Evolutionary conservation across 92 coral and sea anemone species (phyloP).

Genomic region (Zoanthus solanderi): DNA sequence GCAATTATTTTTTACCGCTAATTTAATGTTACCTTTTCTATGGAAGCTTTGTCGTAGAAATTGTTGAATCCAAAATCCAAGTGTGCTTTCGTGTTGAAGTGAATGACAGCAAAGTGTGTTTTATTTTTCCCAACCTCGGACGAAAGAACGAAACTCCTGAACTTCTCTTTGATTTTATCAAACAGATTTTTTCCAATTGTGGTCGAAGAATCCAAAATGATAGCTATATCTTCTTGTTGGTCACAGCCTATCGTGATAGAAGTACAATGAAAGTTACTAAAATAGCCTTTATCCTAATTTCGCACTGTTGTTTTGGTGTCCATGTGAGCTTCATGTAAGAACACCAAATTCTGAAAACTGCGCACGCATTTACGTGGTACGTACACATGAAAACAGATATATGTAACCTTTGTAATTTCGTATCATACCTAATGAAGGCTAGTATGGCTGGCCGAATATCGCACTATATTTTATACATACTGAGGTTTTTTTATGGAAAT

Average conservation of each 20-base stretch:
- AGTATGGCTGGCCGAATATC: too few species aligned
- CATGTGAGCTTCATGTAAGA: too few species aligned
- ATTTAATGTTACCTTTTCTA: neutral
- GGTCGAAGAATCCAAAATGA: constrained; percentile 33
- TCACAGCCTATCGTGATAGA: constrained; percentile 12
- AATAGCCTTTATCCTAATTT: too few species aligned
- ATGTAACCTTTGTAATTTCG: too few species aligned
- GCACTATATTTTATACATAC: too few species aligned
- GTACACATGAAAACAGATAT: too few species aligned
- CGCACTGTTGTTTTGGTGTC: too few species aligned
- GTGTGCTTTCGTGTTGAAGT: constrained; percentile 13
- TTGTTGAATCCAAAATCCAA: constrained; percentile 23
- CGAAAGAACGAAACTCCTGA: neutral
- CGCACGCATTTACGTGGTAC: too few species aligned
- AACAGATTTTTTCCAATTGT: neutral
- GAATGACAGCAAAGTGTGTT: constrained; percentile 4
- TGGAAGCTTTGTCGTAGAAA: neutral
- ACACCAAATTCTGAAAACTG: too few species aligned
- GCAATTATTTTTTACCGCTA: too few species aligned
- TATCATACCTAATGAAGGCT: too few species aligned
- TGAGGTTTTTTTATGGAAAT: too few species aligned
- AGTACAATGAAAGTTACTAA: neutral
- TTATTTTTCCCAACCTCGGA: neutral
- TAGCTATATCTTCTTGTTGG: constrained; percentile 14
- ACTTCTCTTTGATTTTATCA: neutral